Conservation (phyloP, 2,113 vertebrate genomes). For the Pardalotus punctatus region DNA sequence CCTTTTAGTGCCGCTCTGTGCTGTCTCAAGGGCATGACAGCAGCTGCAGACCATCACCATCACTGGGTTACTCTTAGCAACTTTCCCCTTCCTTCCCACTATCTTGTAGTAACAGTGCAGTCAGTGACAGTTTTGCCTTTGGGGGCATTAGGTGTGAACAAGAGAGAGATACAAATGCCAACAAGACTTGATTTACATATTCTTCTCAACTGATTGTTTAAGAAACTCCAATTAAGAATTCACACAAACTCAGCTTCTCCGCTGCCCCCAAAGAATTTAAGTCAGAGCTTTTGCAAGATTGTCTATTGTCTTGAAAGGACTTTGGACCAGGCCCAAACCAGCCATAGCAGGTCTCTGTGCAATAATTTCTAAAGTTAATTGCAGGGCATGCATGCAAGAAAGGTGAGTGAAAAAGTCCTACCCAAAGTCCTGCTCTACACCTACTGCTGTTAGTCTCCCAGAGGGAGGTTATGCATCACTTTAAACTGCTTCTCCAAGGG, state of each 20-base stretch:
- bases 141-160: neutral
- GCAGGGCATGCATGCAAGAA: neutral
- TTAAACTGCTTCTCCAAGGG: conserved; percentile 20
- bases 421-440: neutral
- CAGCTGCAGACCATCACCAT: neutral
- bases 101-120: neutral
- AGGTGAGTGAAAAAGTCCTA: neutral
- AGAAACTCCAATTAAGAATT: conserved; percentile 25
- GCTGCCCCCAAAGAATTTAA: neutral
- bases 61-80: neutral
- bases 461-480: neutral
- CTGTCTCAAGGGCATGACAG: neutral
- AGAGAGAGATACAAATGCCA: neutral
- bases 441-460: neutral
- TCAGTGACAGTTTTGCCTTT: neutral
- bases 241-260: neutral
- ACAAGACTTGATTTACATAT: neutral
- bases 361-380: conserved; percentile 12
- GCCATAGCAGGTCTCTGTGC: neutral
- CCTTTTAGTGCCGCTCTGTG: neutral
- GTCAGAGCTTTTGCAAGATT: neutral
- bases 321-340: conserved; percentile 3
- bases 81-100: neutral
- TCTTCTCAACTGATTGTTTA: neutral
- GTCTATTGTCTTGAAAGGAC: neutral